phyloP scores from a whole-genome alignment of 2,888 invertebrate species.

The Drosophila neotestacea region DNA sequence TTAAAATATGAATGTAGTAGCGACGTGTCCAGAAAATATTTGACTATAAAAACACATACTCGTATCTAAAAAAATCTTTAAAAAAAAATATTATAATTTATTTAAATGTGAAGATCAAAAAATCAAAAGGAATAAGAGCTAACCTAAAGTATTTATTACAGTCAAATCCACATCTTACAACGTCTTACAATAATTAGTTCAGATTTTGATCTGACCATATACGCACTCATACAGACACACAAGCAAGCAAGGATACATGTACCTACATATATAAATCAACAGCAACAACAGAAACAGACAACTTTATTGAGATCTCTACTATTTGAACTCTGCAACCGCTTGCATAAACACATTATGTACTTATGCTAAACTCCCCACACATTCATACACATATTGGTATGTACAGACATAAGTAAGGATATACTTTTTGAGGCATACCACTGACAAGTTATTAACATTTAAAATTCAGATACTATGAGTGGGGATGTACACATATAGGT shows the following conservation, averaged over 20 bases:
- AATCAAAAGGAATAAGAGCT: not conserved
- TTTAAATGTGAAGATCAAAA: not conserved
- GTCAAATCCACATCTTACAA: not conserved
- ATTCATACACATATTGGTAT: not conserved
- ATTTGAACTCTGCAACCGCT: conserved; percentile 10
- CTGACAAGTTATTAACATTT: conserved; percentile 19
- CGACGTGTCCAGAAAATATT: conserved; percentile 16
- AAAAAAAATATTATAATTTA: not conserved
- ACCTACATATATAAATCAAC: conserved; percentile 3
- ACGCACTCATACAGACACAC: not conserved
- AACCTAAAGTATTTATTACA: not conserved
- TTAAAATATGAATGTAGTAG: not conserved
- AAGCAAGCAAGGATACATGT: not conserved
- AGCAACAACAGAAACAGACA: not conserved
- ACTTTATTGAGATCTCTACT: conserved; percentile 17
- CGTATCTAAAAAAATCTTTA: not conserved
- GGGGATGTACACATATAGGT: not conserved
- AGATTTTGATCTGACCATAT: not conserved
- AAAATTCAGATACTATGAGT: conserved; percentile 17
- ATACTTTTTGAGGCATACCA: conserved; percentile 15
- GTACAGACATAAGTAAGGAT: not conserved
- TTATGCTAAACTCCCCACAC: conserved; percentile 5
- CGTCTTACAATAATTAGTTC: not conserved
- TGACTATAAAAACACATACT: not conserved
- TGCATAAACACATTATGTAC: conserved; percentile 5